Evolutionary conservation across 2,113 vertebrate species (phyloP).

Genomic region (Onychorhynchus coronatus): DNA sequence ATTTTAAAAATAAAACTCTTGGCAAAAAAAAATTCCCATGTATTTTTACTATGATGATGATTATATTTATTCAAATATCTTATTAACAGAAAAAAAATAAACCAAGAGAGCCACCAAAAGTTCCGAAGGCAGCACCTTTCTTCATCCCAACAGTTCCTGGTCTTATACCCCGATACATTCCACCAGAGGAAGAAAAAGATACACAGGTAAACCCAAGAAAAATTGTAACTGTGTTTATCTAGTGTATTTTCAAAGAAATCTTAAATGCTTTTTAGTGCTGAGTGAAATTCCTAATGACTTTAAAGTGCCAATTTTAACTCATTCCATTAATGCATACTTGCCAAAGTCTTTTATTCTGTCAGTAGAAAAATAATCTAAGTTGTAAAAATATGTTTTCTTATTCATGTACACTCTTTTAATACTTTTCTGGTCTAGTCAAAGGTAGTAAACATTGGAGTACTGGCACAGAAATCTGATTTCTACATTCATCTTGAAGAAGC

Average conservation of each 20-base stretch:
- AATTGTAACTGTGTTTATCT: neutral
- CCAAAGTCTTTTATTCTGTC: neutral
- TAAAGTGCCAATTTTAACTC: neutral
- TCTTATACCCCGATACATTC: slow-evolving; percentile 81
- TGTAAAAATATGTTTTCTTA: neutral
- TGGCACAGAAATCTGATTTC: slow-evolving; percentile 87
- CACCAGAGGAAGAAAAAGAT: slow-evolving; percentile 54
- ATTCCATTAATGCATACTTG: neutral
- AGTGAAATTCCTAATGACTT: neutral
- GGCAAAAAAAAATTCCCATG: neutral
- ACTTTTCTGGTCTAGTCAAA: slow-evolving; percentile 83
- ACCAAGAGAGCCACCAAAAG: slow-evolving; percentile 84
- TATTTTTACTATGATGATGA: neutral
- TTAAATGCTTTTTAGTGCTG: neutral
- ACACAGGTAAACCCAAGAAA: slow-evolving; percentile 70
- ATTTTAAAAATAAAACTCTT: neutral
- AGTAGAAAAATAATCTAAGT: neutral
- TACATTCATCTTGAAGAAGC: slow-evolving; percentile 81
- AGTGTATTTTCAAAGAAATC: neutral
- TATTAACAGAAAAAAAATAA: slow-evolving; percentile 87
- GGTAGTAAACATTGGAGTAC: slow-evolving; percentile 79
- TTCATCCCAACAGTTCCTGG: slow-evolving; percentile 94
- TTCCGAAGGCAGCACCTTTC: slow-evolving; percentile 87
- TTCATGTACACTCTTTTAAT: neutral
- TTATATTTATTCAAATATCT: slow-evolving; percentile 8